Base-by-base conservation (phyloP, 92 coral and sea anemone genomes). In the Heteractis magnifica region DNA sequence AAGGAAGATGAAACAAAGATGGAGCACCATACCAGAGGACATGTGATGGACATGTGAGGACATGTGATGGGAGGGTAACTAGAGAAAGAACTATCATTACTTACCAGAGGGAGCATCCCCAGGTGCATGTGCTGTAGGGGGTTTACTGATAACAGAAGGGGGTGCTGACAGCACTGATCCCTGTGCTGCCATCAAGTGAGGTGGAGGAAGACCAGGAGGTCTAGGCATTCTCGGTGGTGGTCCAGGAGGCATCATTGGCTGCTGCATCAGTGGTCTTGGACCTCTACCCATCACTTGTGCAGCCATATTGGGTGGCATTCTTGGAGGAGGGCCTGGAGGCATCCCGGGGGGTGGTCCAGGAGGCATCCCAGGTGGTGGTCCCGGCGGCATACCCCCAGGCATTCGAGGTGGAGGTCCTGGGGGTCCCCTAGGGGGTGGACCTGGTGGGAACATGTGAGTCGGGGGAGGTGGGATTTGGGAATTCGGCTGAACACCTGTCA, bases 81-180 rank as follows among this genome's bases (percentile, higher is more conserved):
- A 26, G 21, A 26, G n/a, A 6, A 50, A 65, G 7, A 20, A 0
- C 21, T 21, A 72, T 81, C 44, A 81, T 3, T 44, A 56, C 81
- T 84, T 52, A 81, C 84, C 84, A 49, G 77, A 49, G 20, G 84
- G 77, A 18, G 53, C 73, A 58, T 93, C 95, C 16, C 83, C 60
- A 65, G 85, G 84, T 52, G 85, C 87, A 64, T 77, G 87, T 71
- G 98, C 91, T 60, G 88, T 88, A 49, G 98, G 94, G 52, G 98
- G 99, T 77, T 90, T 96, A 78, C 98, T 88, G 49, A 96, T 96
- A 56, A 96, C 95, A 18, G 99, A 92, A 5, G 99, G 99, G 3
- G 99, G 99, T 34, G 99, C 99, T 21, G 99, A 96, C 79, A 96
- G 86, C 49, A 96, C 92, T 14, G 99, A 98, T 16, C 99, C 99